Base-by-base conservation (phyloP, 2,113 vertebrate species). In the Albula glossodonta region DNA sequence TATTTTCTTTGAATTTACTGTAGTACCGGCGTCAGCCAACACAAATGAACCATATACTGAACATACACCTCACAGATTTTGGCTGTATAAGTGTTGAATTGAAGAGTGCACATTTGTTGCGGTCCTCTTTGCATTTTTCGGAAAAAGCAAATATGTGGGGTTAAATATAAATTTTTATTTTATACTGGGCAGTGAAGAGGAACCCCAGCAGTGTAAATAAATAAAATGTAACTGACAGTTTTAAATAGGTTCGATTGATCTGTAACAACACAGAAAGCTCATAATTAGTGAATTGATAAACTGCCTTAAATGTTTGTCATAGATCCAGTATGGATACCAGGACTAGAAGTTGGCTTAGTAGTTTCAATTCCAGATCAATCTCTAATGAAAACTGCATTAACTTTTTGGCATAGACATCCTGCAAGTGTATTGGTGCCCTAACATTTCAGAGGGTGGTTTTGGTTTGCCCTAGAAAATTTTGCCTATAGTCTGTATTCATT, bases 1-100 rank as follows among this genome's bases (percentile, higher is more conserved):
- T 92, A 88, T 92, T 92, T 92, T 93, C 90, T 92, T 93, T 90
- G 83, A 88, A 92, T 91, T 63, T 86, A n/a, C 85, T 88, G 77
- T 90, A 90, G 87, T 84, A 88, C 82, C 87, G 89, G 89, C 78
- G 74, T 86, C 87, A 84, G 89, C 91, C 90, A 90, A 91, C 87
- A 89, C 89, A 86, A 89, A 89, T 87, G 85, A 84, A 88, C 80
- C 51, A 17, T 90, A 87, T 83, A 86, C 81, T 90, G 81, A 87
- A 87, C 74, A 78, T 70, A 31, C 51, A 81, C 51, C 80, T 12
- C 50, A 51, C 49, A n/a, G 41, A n/a, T 17, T 11, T 81, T 51
- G 56, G 41, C 31, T 78, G 57, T 41, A 22, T 15, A 78, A 31
- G 51, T 9, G 10, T 31, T 17, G 11, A 56, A 52, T 56, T 12